Conservation (phyloP, 2,113 vertebrate species). For the Synodontis membranacea region DNA sequence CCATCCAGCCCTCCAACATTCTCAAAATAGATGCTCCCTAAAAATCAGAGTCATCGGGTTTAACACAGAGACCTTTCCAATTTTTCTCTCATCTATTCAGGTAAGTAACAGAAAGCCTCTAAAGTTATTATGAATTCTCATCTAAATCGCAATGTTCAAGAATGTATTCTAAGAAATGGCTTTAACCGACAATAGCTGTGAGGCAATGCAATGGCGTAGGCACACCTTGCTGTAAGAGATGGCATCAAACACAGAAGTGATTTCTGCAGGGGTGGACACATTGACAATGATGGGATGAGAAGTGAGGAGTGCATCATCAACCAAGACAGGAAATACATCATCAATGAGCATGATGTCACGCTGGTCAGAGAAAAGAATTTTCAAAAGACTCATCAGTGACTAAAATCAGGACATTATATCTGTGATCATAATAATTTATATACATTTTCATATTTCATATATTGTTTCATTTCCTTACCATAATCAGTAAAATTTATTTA, state of each 20-base stretch:
- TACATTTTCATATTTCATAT: no score
- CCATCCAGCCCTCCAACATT: conserved; percentile 84
- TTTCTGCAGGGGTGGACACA: conserved; percentile 87
- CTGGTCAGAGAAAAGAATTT: conserved; percentile 65
- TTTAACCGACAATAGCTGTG: background rate
- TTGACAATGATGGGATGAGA: conserved; percentile 89
- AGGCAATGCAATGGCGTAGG: background rate
- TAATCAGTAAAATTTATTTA: background rate
- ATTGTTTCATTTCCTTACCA: background rate
- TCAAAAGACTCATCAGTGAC: background rate
- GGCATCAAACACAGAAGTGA: conserved; percentile 95
- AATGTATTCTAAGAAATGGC: background rate
- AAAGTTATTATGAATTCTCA: background rate
- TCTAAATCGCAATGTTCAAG: background rate
- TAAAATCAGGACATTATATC: background rate
- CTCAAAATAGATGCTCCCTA: conserved; percentile 86
- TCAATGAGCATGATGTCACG: conserved; percentile 84
- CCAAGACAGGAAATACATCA: conserved; percentile 89
- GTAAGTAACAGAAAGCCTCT: background rate
- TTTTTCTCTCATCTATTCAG: background rate
- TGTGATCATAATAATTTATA: background rate
- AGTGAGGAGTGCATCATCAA: conserved; percentile 86
- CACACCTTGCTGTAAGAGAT: conserved; percentile 96
- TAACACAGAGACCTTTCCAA: background rate
- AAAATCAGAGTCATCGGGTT: background rate